phyloP scores from a whole-genome alignment of 23 tunicate genomes.

The Styela clava region DNA sequence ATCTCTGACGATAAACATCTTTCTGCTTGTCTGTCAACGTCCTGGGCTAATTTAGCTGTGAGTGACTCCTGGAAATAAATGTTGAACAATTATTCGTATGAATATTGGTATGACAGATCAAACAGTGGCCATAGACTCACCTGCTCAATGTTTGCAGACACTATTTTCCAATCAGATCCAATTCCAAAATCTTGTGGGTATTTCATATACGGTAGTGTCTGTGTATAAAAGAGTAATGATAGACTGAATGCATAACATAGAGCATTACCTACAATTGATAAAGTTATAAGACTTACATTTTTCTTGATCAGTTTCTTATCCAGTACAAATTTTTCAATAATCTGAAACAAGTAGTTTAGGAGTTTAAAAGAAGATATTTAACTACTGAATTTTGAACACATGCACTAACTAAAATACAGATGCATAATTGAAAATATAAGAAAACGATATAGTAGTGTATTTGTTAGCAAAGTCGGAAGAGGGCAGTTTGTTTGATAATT shows the following conservation, averaged over 20 bases:
- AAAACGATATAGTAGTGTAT: too few species aligned
- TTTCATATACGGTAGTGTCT: slow-evolving; percentile 54
- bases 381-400: too few species aligned
- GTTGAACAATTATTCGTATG: not conserved
- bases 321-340: slow-evolving; percentile 36
- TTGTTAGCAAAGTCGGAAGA: too few species aligned
- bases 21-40: slow-evolving; percentile 21
- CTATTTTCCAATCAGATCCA: slow-evolving; percentile 35
- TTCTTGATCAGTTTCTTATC: slow-evolving; percentile 36
- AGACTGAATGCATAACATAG: too few species aligned
- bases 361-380: too few species aligned
- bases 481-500: too few species aligned
- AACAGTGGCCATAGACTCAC: slow-evolving; percentile 1
- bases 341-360: slow-evolving; percentile 25
- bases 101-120: not conserved
- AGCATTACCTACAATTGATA: too few species aligned
- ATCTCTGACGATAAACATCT: slow-evolving; percentile 21
- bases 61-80: slow-evolving; percentile 28
- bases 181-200: slow-evolving; percentile 65
- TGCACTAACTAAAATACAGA: too few species aligned
- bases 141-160: slow-evolving; percentile 26
- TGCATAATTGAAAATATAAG: too few species aligned
- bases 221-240: not conserved
- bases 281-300: slow-evolving; percentile 44
- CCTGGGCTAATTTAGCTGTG: slow-evolving; percentile 22